Conservation (phyloP, 1,140 invertebrate species). For the Spodoptera frugiperda region DNA sequence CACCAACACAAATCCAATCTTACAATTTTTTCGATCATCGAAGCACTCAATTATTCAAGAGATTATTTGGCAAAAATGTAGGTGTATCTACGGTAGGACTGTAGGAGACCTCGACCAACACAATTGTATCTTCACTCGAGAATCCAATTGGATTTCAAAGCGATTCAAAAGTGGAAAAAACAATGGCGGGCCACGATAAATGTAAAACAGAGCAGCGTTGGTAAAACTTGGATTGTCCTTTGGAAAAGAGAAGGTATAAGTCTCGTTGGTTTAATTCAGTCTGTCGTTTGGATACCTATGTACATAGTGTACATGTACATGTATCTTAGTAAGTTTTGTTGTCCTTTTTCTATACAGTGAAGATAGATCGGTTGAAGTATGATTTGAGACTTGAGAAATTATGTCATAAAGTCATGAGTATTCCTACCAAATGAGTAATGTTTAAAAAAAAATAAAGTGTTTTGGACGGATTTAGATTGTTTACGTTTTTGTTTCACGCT, state of each 20-base stretch:
- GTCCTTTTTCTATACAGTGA: too few species aligned
- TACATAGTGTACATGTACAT: too few species aligned
- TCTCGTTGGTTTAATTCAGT: neutral
- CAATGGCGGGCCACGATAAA: conserved; percentile 7
- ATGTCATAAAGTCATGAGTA: too few species aligned
- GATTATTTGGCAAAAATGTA: conserved; percentile 17
- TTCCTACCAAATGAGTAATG: too few species aligned
- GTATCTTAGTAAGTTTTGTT: too few species aligned
- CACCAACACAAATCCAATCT: too few species aligned
- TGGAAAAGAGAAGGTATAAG: neutral
- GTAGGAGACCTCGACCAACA: neutral
- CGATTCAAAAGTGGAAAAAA: conserved; percentile 18
- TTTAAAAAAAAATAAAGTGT: too few species aligned
- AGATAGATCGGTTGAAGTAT: too few species aligned
- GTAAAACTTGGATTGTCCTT: conserved; percentile 8
- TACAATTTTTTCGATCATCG: too few species aligned
- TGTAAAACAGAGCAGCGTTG: neutral
- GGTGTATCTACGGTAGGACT: neutral
- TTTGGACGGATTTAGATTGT: too few species aligned
- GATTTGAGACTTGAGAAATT: too few species aligned
- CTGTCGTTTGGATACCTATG: neutral
- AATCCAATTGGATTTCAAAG: conserved; percentile 19
- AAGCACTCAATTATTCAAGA: neutral
- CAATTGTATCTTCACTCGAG: conserved; percentile 1
- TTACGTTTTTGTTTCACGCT: too few species aligned